Evolutionary conservation across 2,113 vertebrate genomes (phyloP).

Genomic region (Indicator indicator): DNA sequence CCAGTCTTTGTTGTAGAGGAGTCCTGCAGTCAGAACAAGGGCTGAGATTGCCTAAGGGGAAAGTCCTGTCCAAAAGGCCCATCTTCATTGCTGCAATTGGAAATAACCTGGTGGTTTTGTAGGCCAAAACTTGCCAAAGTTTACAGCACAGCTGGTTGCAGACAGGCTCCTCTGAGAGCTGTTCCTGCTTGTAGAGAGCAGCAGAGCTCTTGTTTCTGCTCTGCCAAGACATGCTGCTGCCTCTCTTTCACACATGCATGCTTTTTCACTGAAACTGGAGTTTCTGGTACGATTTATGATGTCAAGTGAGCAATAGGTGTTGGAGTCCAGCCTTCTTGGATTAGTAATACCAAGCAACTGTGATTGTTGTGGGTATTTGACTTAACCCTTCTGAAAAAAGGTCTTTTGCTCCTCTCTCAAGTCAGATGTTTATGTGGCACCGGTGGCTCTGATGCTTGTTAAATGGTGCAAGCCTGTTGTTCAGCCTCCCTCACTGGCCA

Average conservation of each 20-base stretch:
- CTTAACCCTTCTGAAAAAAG: background rate
- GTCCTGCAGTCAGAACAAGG: background rate
- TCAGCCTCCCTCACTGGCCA: background rate
- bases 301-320: background rate
- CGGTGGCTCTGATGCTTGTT: background rate
- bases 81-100: background rate
- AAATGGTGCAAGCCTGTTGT: accelerated
- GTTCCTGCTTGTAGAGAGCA: background rate
- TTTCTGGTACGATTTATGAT: background rate
- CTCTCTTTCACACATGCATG: background rate
- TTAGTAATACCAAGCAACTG: conserved; percentile 5
- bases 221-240: background rate
- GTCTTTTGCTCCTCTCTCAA: background rate
- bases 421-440: background rate
- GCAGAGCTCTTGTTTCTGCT: background rate
- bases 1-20: accelerated
- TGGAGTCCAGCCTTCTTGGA: background rate
- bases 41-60: background rate
- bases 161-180: background rate
- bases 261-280: background rate
- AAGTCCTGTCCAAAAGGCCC: background rate
- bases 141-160: background rate
- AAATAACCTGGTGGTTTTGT: background rate
- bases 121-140: background rate
- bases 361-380: background rate